Base-by-base conservation (phyloP, 92 coral and sea anemone genomes). In the Parazoanthus atlanticus region DNA sequence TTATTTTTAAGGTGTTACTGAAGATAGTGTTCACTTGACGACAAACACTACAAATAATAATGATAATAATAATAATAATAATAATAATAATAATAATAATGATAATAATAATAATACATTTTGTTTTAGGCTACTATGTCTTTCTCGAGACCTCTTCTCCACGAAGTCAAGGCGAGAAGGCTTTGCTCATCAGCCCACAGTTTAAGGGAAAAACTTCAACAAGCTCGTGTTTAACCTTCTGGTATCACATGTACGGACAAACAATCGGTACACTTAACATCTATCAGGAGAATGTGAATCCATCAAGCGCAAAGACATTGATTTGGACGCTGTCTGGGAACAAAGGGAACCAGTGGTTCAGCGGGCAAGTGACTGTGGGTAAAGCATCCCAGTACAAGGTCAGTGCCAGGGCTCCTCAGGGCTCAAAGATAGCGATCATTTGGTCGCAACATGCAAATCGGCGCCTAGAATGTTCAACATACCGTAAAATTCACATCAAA, bases 221-320 rank as follows among this genome's bases (percentile, higher is more conserved):
- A 4, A 92, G 78, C 74, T 90, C 85, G 8, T 97, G 99, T 89
- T 95, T 95, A 46, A 94, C 95, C 11, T 97, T 97, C 90, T 97
- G 99, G 99, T 97, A 97, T 74, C 98, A 95, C 89, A 97, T 97
- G 99, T 94, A 88, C 43, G 99, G 99, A 21, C 0, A 2, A 0
- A 49, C 83, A 21, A 94, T 97, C 47, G 99, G 99, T 15, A 69
- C 94, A 1, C 90, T 97, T 36, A 97, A 97, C 81, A 88, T 97
- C 33, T 97, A 95, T 79, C 98, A 97, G 75, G 86, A 75, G 72
- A 90, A 88, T 16, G 90, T 92, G 15, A 82, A 71, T 29, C 78
- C 87, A 5, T 8, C 76, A 70, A 46, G 78, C 30, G 74, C 77
- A 12, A 91, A 92, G 70, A 92, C 79, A 6, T 89, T 95, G 86